These are phyloP conservation scores for Ichneumoninae sp. DNA, from an alignment of 2,888 invertebrate genomes.

Conservation along the genomic window DNA sequence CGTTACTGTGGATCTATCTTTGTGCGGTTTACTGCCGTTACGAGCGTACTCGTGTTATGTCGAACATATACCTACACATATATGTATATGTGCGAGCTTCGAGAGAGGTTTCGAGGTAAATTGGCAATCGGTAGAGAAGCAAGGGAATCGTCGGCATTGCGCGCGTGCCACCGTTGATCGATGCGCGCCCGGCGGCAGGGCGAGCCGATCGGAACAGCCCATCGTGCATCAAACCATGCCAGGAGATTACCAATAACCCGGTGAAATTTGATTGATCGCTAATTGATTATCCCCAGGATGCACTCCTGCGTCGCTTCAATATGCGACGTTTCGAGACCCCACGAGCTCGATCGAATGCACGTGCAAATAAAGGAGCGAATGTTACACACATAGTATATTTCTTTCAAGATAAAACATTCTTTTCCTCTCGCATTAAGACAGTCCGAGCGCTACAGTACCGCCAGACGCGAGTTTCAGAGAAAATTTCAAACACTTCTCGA, in stretches of 20 bases:
- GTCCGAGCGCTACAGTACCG: no score
- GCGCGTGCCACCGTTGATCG: slow-evolving; percentile 37
- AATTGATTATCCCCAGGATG: slow-evolving; percentile 48
- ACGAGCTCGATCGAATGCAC: background rate
- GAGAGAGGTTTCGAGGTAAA: slow-evolving; percentile 48
- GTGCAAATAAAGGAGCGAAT: background rate
- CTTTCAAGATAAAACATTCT: background rate
- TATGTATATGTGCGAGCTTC: background rate
- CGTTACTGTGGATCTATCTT: no score
- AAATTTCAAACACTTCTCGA: no score
- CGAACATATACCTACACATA: background rate
- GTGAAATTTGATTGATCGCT: slow-evolving; percentile 49
- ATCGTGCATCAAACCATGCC: slow-evolving; percentile 38
- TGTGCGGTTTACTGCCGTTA: slow-evolving; percentile 4
- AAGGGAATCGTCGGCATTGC: slow-evolving; percentile 22
- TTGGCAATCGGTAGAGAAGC: slow-evolving; percentile 64
- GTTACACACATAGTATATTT: background rate
- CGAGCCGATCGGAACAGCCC: slow-evolving; percentile 30
- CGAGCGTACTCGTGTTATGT: slow-evolving; percentile 1
- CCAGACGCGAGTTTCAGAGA: no score
- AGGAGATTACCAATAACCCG: slow-evolving; percentile 61
- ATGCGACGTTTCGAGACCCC: background rate
- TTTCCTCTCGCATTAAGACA: background rate
- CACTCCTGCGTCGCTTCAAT: background rate
- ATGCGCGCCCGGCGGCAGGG: slow-evolving; percentile 36